Percentiles rank a stretch among this genome's conserved stretches.
Evolutionary conservation across 2,113 vertebrate species (phyloP).

Genomic region (Brachionichthys hirsutus): DNA sequence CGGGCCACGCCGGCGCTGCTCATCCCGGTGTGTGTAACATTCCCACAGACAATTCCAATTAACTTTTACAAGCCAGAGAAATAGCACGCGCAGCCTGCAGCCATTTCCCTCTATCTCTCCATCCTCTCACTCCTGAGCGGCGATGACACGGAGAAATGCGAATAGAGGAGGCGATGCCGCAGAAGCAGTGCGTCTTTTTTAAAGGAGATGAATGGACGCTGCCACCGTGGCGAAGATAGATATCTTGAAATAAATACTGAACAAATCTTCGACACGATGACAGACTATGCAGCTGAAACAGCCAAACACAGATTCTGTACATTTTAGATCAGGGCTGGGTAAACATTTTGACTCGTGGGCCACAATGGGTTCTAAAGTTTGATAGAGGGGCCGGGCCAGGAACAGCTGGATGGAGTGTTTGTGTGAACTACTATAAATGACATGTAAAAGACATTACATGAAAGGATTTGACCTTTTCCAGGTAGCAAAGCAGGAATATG

Average conservation of each 20-base stretch:
- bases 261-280: not conserved
- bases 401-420: no score
- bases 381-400: no score
- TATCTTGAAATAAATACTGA: constrained; percentile 7
- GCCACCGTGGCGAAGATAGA: not conserved
- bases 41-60: constrained; percentile 67
- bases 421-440: no score
- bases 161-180: constrained; percentile 3
- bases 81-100: constrained; percentile 36
- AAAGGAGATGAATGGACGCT: constrained; percentile 4
- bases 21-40: constrained; percentile 43
- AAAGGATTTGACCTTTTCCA: no score
- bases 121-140: constrained; percentile 15
- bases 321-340: no score
- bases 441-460: no score
- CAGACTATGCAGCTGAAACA: constrained; percentile 3
- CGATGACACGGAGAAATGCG: constrained; percentile 14
- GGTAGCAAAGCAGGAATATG: no score
- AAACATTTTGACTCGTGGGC: no score
- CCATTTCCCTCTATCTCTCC: constrained; percentile 21
- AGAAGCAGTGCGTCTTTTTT: constrained; percentile 6
- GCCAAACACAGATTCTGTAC: not conserved
- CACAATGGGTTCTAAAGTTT: no score
- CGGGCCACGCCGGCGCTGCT: constrained; percentile 36
- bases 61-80: constrained; percentile 60